These are phyloP conservation scores for Parapristionchus giblindavisi DNA, from an alignment of 2,888 invertebrate species.

Conservation along the genomic window DNA sequence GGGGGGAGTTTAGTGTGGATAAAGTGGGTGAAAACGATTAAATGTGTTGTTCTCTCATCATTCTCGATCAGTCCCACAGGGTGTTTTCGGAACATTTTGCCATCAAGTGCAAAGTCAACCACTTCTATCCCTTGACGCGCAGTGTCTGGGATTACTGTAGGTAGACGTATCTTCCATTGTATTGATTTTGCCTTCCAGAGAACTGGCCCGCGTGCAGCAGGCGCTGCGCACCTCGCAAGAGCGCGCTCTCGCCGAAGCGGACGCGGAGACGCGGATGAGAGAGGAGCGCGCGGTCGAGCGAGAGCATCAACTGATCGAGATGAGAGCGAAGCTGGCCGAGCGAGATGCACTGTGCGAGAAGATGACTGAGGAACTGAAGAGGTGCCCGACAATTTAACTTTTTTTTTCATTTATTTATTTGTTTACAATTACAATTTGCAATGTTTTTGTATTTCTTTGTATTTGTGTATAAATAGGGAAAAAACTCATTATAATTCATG, in stretches of 20 bases:
- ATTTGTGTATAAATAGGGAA: too few relatives aligned
- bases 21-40: background rate
- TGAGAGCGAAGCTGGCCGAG: constrained; percentile 36
- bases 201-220: background rate
- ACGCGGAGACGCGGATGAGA: constrained; percentile 17
- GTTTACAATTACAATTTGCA: too few relatives aligned
- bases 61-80: too few relatives aligned
- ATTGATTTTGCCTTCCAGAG: background rate
- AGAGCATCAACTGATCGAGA: constrained; percentile 36
- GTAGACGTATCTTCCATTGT: background rate
- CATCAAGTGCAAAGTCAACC: too few relatives aligned
- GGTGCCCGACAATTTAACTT: too few relatives aligned
- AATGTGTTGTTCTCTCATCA: too few relatives aligned
- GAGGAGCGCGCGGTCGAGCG: constrained; percentile 22
- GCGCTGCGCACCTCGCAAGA: background rate
- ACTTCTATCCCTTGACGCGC: too few relatives aligned
- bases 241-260: background rate
- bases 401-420: too few relatives aligned
- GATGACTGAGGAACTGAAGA: constrained; percentile 7
- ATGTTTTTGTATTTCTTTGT: too few relatives aligned
- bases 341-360: background rate
- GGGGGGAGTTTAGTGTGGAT: background rate
- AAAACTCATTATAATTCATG: too few relatives aligned
- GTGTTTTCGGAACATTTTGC: background rate
- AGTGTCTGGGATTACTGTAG: too few relatives aligned